Base-by-base conservation (phyloP, 1,140 invertebrate genomes). In the Tenebrio molitor region DNA sequence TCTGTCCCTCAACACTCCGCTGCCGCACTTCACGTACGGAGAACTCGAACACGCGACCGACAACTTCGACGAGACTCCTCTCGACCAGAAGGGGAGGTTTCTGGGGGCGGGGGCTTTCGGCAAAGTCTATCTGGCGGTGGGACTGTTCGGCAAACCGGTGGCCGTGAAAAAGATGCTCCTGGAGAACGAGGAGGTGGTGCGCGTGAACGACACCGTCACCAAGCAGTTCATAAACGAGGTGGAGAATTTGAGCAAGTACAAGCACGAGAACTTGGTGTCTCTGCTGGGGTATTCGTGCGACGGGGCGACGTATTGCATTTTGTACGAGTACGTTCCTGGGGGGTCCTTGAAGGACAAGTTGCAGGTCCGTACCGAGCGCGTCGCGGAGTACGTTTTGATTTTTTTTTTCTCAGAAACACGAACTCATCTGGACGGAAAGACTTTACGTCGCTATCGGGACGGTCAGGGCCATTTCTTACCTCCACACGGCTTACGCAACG, bases 31-130 rank as follows among this genome's bases (percentile, higher is more conserved):
- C 69, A 71, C 72, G 2, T 88, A 86, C 73, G 17, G 44, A 0
- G 73, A 85, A 29, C 75, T 88, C n/a, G 77, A 84, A 77, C 65
- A 73, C 10, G 74, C 78, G 3, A 85, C 83, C 3, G 76, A 83
- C 69, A 63, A 80, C 68, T 85, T 85, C 66, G 74, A 78, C 65
- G 78, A 83, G 6, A 46, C 62, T 25, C 75, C 68, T 14, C 5
- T 62, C 7, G 33, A 73, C 5, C 34, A 73, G 14, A 79, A 75
- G 42, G 84, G 84, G 34, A 80, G 85, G 8, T 85, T 86, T 75
- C 84, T 93, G 67, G 91, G 91, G 1, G 85, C 84, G 72, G 91
- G 91, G 50, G 90, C 89, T 6, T 92, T 91, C 84, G 91, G 91
- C 10, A 86, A 86, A 50, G 91, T 93, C 1, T 92, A 87, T 83